These are phyloP conservation scores for Sinotaia quadrata DNA, from an alignment of 2,888 invertebrate species.

Conservation along the genomic window DNA sequence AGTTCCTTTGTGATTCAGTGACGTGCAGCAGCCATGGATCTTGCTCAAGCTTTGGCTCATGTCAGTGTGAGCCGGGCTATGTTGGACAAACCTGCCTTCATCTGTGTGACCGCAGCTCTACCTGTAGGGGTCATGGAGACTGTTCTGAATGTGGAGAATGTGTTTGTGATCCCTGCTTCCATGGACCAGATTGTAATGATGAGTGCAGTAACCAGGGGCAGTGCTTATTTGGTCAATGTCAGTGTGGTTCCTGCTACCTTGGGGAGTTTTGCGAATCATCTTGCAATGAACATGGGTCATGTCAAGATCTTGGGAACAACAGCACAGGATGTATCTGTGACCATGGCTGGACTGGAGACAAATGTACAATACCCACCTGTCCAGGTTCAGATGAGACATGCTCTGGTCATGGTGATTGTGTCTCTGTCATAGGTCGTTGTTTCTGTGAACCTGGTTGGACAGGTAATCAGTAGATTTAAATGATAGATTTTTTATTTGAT, in stretches of 20 bases:
- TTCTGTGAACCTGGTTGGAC: conserved; percentile 58
- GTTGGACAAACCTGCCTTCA: conserved; percentile 53
- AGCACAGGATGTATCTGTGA: conserved; percentile 45
- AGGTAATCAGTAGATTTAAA: conserved; percentile 43
- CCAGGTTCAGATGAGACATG: conserved; percentile 47
- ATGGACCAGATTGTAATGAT: conserved; percentile 48
- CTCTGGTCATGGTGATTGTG: conserved; percentile 56
- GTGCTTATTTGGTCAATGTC: conserved; percentile 48
- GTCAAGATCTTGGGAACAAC: conserved; percentile 18
- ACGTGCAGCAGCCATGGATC: conserved; percentile 48
- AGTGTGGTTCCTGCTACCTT: conserved; percentile 52
- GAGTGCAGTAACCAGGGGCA: conserved; percentile 49
- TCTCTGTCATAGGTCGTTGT: conserved; percentile 48
- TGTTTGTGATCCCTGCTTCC: conserved; percentile 56
- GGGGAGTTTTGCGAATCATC: conserved; percentile 52
- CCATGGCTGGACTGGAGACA: conserved; percentile 48
- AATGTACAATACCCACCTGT: conserved; percentile 51
- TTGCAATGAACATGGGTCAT: conserved; percentile 53
- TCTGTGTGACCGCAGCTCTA: conserved; percentile 40
- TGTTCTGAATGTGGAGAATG: conserved; percentile 53
- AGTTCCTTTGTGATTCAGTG: conserved; percentile 43
- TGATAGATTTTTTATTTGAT: too few relatives aligned
- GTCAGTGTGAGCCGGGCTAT: conserved; percentile 46
- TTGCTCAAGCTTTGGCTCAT: conserved; percentile 47
- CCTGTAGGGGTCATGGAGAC: conserved; percentile 51